phyloP scores from a whole-genome alignment of 2,888 invertebrate species.

The Cephus nigrinus region DNA sequence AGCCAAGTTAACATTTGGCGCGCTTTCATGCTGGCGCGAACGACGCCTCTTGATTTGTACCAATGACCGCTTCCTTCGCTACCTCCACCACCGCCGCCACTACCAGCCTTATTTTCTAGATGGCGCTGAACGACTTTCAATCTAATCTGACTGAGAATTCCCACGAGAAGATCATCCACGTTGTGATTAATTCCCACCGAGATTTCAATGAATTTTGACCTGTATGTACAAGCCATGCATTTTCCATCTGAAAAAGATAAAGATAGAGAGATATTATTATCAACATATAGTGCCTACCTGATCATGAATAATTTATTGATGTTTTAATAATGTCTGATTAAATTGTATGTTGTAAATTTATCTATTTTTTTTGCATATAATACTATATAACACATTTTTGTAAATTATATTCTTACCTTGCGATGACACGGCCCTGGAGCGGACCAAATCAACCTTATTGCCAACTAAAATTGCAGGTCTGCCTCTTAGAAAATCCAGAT shows the following conservation, averaged over 20 bases:
- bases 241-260: constrained; percentile 84
- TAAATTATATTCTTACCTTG: constrained; percentile 76
- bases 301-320: background rate
- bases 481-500: constrained; percentile 80
- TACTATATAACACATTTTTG: background rate
- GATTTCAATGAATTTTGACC: constrained; percentile 94
- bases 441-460: constrained; percentile 93
- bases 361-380: background rate
- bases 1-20: constrained; percentile 93
- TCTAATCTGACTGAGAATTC: constrained; percentile 90
- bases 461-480: constrained; percentile 88
- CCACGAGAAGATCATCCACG: constrained; percentile 94
- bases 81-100: constrained; percentile 33
- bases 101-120: constrained; percentile 61
- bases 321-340: background rate
- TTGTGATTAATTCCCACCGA: constrained; percentile 97
- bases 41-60: constrained; percentile 87
- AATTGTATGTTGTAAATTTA: no score
- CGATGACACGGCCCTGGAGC: constrained; percentile 87
- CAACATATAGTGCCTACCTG: no score
- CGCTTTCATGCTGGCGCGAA: constrained; percentile 89
- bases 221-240: constrained; percentile 89
- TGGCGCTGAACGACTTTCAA: constrained; percentile 77
- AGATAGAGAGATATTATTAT: background rate
- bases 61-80: constrained; percentile 74